Evolutionary conservation across 2,888 invertebrate species (phyloP), one percentile per base, ranked within the genome.

Genomic region (Xestia ashworthii): DNA sequence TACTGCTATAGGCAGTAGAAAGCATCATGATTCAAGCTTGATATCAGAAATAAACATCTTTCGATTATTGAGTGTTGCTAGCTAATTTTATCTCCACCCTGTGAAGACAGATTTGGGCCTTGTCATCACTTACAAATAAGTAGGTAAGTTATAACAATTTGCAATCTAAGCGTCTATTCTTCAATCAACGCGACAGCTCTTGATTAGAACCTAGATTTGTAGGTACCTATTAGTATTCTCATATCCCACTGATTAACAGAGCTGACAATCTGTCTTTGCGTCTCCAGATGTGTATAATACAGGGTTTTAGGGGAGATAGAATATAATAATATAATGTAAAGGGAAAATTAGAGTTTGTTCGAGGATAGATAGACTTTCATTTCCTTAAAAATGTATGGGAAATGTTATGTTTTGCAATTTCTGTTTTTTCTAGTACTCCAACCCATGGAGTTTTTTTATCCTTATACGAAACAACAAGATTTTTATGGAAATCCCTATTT

Each of bases 201-300:
- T 72, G 71, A 72, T 72, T 72, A 72, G 72, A 72, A 71, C 71
- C 71, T 71, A 71, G 48, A 25, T 71, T 71, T 50, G 19, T 25
- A 22, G 0, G 3, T 19, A 25, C 38, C n/a, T 46, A 44, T 5
- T 4, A n/a, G 8, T 48, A 14, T 70, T 70, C 48, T 25, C 71
- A 48, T 50, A 5, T 22, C 9, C 4, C 19, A 50, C 48, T 72
- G 41, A 72, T 72, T 72, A 71, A 71, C 19, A 25, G 48, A 50
- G 14, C 71, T 41, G 48, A 5, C 71, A 72, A 50, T 72, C 71
- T 50, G 5, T 50, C 71, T 41, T 71, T 14, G 0, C 1, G n/a
- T 50, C 48, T 19, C 71, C 19, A 71, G 71, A 71, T 71, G 48
- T 50, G 46, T 71, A 5, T 6, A 5, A 38, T 12, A 19, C 1